These are phyloP conservation scores for Ornithoptera alexandrae DNA, from an alignment of 2,888 invertebrate genomes.

Conservation along the genomic window DNA sequence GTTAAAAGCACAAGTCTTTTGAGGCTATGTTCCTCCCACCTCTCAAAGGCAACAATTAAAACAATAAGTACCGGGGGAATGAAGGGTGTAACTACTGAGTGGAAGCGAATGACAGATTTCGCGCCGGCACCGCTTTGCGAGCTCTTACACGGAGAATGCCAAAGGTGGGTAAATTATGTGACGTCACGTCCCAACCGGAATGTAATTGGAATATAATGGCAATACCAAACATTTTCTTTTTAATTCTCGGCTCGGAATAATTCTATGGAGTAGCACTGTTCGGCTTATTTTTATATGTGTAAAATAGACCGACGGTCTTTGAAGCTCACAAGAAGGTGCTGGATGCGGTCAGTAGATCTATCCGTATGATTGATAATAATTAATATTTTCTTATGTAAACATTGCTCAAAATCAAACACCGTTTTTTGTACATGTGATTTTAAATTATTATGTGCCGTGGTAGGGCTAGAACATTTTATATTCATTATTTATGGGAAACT, in stretches of 20 bases:
- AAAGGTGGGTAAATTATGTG: constrained; percentile 65
- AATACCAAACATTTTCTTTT: constrained; percentile 22
- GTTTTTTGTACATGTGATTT: neutral
- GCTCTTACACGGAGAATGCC: constrained; percentile 56
- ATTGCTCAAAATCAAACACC: too few species aligned
- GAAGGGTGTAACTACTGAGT: constrained; percentile 70
- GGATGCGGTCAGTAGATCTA: too few species aligned
- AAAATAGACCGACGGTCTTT: neutral
- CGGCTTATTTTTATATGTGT: neutral
- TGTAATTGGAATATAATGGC: constrained; percentile 28
- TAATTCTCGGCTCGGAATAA: neutral
- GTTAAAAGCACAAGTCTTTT: constrained; percentile 63
- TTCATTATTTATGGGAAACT: constrained; percentile 33
- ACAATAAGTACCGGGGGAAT: constrained; percentile 60
- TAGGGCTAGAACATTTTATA: neutral
- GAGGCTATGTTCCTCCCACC: constrained; percentile 71
- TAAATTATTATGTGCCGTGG: neutral
- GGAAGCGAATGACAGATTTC: constrained; percentile 59
- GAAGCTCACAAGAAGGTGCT: too few species aligned
- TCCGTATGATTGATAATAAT: too few species aligned
- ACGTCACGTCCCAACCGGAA: constrained; percentile 44
- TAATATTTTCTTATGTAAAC: too few species aligned
- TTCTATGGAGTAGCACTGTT: neutral
- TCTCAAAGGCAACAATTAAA: constrained; percentile 75
- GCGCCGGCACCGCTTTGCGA: constrained; percentile 42